Evolutionary conservation across 1,140 invertebrate genomes (phyloP), one percentile per base, ranked within the genome.

Genomic region (Hylaeus volcanicus): DNA sequence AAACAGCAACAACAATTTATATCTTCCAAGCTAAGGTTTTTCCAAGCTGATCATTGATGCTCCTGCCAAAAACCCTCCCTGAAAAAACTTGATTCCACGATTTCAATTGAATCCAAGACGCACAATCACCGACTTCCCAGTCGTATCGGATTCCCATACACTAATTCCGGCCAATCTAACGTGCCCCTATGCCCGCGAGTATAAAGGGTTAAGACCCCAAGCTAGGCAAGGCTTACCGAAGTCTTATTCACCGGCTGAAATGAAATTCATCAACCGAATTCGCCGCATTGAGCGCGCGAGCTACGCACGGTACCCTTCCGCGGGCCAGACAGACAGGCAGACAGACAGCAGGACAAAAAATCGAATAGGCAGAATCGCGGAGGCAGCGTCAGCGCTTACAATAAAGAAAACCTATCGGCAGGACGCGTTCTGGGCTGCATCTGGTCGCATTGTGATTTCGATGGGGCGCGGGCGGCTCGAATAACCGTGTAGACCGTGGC

Each of bases 401-500:
- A 85, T 43, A 69, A 85, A 85, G 84, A 51, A 77, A 81, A 85
- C 51, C 69, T 81, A 85, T 70, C 68, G 68, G 41, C 64, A 26
- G 53, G 12, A 15, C 51, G 51, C 39, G 68, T 72, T 26, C 69
- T 14, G n/a, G 51, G 75, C 37, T 82, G 74, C 85, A 87, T 87
- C 85, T 87, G 85, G 85, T 82, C 85, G 78, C 74, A 84, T 87
- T 86, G 82, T 86, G 84, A 83, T 83, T 43, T 78, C 75, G 51
- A 64, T 79, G 82, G 85, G 84, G 79, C 74, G 80, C 79, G 85
- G 84, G 79, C 74, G 80, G 82, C 56, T 81, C 80, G 78, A 87
- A 81, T 88, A 82, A 81, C 87, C 70, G 65, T 78, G 82, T 87
- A 81, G 86, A 79, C 83, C 79, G 77, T 83, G 88, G 79, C 86